Evolutionary conservation across 2,113 vertebrate genomes (phyloP), one percentile per base, ranked within the genome.

Genomic region (rat (Rattus norvegicus)): DNA sequence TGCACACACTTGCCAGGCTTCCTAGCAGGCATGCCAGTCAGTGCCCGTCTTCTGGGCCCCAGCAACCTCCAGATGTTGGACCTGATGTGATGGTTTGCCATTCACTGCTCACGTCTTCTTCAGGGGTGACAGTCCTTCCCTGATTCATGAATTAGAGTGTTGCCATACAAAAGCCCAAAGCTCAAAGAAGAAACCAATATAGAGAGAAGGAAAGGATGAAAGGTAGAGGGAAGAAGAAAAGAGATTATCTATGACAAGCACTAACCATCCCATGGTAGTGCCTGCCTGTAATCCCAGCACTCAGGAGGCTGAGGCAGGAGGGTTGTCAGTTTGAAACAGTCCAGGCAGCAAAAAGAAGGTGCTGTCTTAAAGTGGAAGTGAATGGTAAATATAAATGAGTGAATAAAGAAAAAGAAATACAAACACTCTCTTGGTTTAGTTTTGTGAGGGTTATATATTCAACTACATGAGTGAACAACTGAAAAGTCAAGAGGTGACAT

Each of bases 1-100:
- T 3, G 43, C 67, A 70, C 70, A 63, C 11, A 0, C 67, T 70
- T 56, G 61, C 77, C 16, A 11, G 1, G 8, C n/a, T 87, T 90
- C 56, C 85, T 73, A 2, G 3, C 30, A 5, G 65, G 19, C 80
- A 20, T 0, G 1, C 70, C 1, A 17, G 70, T 0, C 1, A 17
- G 70, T 0, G 0, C 63, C 39, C 91, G 67, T 30, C 16, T 76
- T 26, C 76, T 88, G 14, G 36, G 11, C 52, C 75, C 80, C 92
- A 28, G 67, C 17, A 24, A 83, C 67, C 43, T 91, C 95, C 54
- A 89, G 43, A 2, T 49, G 10, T 7, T 49, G 72, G 33, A 47
- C 70, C 75, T 7, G 1, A 13, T 7, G n/a, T 2, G 30, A 80
- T 33, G 36, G 10, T 49, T 90, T 75, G 1, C 85, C 12, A 1